phyloP scores from a whole-genome alignment of 2,113 vertebrate species.

The Marmota flaviventris region DNA sequence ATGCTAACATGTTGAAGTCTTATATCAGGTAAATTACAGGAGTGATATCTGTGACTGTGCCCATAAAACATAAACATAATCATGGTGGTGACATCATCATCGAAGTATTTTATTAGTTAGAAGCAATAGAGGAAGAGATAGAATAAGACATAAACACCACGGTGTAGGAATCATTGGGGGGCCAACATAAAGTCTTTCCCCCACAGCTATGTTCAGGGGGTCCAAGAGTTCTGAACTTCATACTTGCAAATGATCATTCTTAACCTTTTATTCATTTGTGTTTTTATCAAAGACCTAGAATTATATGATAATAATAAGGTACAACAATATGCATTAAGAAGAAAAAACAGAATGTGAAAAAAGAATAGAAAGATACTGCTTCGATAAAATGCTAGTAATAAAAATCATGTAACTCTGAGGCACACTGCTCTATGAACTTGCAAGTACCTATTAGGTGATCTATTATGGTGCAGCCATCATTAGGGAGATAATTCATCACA shows the following conservation, averaged over 20 bases:
- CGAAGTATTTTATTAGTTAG: background rate
- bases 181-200: background rate
- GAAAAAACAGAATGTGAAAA: conserved; percentile 66
- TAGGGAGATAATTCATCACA: conserved; percentile 85
- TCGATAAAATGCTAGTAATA: conserved; percentile 63
- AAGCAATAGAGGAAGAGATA: background rate
- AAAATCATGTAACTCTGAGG: conserved; percentile 71
- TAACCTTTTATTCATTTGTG: background rate
- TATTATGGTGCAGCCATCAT: conserved; percentile 81
- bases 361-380: conserved; percentile 67
- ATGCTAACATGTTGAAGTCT: background rate
- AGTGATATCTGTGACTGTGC: background rate
- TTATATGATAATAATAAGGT: background rate
- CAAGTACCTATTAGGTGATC: conserved; percentile 74
- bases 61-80: background rate
- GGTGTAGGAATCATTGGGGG: background rate
- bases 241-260: background rate
- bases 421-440: conserved; percentile 69
- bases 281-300: background rate
- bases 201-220: background rate
- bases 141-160: background rate
- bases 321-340: conserved; percentile 12
- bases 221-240: background rate
- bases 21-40: background rate
- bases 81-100: background rate